Conservation (phyloP, 2,888 invertebrate species). For the Congeria kusceri region DNA sequence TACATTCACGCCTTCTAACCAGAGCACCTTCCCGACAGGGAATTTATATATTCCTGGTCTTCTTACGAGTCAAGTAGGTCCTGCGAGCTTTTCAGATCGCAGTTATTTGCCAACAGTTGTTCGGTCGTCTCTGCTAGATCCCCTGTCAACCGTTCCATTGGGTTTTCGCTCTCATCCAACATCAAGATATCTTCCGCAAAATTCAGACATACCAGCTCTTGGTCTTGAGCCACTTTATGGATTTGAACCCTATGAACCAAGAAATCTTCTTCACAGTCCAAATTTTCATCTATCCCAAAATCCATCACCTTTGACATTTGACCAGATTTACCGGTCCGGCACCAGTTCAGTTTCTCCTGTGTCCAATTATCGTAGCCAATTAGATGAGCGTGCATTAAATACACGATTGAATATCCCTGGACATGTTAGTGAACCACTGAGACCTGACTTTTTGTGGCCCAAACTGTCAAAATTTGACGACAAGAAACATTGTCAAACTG, state of each 20-base stretch:
- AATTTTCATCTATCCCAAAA: slow-evolving; percentile 58
- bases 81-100: slow-evolving; percentile 38
- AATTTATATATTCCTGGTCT: slow-evolving; percentile 42
- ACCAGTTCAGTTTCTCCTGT: slow-evolving; percentile 59
- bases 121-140: slow-evolving; percentile 43
- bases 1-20: slow-evolving; percentile 49
- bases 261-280: slow-evolving; percentile 57
- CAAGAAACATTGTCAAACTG: background rate
- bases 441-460: background rate
- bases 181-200: slow-evolving; percentile 40
- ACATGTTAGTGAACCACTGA: slow-evolving; percentile 38
- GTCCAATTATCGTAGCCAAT: slow-evolving; percentile 56
- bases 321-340: slow-evolving; percentile 55
- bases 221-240: slow-evolving; percentile 61
- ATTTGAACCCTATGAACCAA: slow-evolving; percentile 46
- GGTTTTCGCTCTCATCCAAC: slow-evolving; percentile 29
- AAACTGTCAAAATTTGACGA: background rate
- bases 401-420: slow-evolving; percentile 44
- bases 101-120: slow-evolving; percentile 31
- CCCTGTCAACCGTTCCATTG: slow-evolving; percentile 31
- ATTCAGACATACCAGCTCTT: slow-evolving; percentile 43
- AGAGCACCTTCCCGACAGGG: slow-evolving; percentile 51
- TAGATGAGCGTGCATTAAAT: slow-evolving; percentile 47
- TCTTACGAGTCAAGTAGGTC: slow-evolving; percentile 11
- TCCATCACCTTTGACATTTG: slow-evolving; percentile 62